Evolutionary conservation across 2,113 vertebrate species (phyloP), one percentile per base, ranked within the genome.

Genomic region (Aptenodytes patagonicus): DNA sequence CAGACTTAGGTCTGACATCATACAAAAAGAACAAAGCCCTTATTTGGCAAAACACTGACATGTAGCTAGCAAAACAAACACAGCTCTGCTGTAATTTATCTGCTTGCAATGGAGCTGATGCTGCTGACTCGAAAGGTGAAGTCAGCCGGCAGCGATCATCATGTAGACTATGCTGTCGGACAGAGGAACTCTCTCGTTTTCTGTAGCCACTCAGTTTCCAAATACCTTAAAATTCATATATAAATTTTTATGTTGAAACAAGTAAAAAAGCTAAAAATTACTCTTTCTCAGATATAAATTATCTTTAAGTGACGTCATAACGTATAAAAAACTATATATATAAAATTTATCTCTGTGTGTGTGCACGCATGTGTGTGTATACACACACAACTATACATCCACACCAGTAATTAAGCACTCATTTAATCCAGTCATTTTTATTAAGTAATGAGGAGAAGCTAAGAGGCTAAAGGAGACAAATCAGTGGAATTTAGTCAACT

Each of bases 371-470:
- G 13, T 40, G 17, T 72, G 17, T 62, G 31, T 31, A 51, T 17
- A 58, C 10, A 87, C 29, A 60, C 47, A 83, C 29, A 75, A 38
- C 40, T 92, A n/a, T 31, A 51, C 36, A 93, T n/a, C 10, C 80
- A 95, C 69, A 92, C 57, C 93, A 97, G 95, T 91, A 97, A 97
- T 87, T 93, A 96, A 92, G 87, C 85, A 92, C 75, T 96, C 92
- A 90, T 94, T 97, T 83, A 96, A 95, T 97, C 94, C 97, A 97
- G 95, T 96, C 70, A 94, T 94, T 87, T 95, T 85, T 89, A 93
- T 94, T 91, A 90, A 89, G 72, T 49, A 94, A 90, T n/a, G 28
- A 95, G 75, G 62, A 96, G 92, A 95, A 92, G 42, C 42, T 86
- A 96, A 94, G 83, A 96, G 88, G 87, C 70, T 80, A 72, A 94